Evolutionary conservation across 2,888 invertebrate genomes (phyloP).

Genomic region (Halictus ligatus): DNA sequence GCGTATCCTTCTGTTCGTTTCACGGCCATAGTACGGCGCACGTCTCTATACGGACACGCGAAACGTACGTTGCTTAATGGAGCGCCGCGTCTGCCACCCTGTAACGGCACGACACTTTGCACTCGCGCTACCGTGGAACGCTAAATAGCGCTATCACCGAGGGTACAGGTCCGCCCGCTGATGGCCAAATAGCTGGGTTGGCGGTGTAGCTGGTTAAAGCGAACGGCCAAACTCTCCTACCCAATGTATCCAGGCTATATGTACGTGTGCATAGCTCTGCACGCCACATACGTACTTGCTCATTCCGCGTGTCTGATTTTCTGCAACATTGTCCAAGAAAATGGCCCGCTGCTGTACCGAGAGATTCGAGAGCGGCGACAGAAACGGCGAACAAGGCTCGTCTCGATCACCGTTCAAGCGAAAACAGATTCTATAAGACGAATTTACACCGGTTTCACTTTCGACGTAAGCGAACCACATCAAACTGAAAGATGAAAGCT

Average conservation of each 20-base stretch:
- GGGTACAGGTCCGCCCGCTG: slow-evolving; percentile 42
- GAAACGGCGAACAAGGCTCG: background rate
- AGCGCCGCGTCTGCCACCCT: slow-evolving; percentile 66
- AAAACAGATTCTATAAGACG: no score
- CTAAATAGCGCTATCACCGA: slow-evolving; percentile 70
- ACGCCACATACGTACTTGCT: background rate
- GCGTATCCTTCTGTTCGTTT: slow-evolving; percentile 53
- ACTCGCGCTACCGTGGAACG: slow-evolving; percentile 60
- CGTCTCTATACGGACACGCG: slow-evolving; percentile 47
- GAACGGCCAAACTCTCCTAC: slow-evolving; percentile 35
- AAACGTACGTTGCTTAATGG: slow-evolving; percentile 70
- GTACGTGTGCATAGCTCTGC: background rate
- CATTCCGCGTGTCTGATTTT: background rate
- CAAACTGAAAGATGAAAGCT: no score
- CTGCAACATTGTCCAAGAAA: background rate
- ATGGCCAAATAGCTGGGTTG: slow-evolving; percentile 57
- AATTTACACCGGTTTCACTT: no score
- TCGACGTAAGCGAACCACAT: no score
- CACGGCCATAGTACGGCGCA: slow-evolving; percentile 33
- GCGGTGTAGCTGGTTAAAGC: slow-evolving; percentile 47
- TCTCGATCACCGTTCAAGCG: background rate
- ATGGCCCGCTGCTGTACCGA: background rate
- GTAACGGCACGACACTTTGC: slow-evolving; percentile 74
- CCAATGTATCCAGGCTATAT: slow-evolving; percentile 34
- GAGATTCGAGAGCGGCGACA: background rate